Conservation (phyloP, 2,113 vertebrate genomes). For the Solea solea region DNA sequence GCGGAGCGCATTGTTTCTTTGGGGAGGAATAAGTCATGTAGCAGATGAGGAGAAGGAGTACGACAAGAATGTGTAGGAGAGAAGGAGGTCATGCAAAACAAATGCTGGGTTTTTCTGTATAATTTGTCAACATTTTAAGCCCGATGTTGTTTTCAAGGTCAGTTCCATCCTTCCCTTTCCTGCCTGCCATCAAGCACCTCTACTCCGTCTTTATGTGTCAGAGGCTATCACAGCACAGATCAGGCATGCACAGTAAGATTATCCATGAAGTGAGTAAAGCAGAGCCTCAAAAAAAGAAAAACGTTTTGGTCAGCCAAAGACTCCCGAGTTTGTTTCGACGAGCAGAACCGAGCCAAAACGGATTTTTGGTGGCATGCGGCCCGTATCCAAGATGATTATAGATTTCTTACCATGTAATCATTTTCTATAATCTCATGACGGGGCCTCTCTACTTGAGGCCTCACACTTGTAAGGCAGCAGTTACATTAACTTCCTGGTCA, state of each 20-base stretch:
- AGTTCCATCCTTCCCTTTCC: neutral
- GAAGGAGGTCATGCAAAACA: neutral
- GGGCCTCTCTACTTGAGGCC: conserved; percentile 20
- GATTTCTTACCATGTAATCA: conserved; percentile 30
- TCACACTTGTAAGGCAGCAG: conserved; percentile 23
- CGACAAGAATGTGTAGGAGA: neutral
- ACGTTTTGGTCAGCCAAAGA: conserved; percentile 25
- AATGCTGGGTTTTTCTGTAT: neutral
- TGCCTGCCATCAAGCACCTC: neutral
- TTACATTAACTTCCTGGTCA: conserved; percentile 22
- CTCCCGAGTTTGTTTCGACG: conserved; percentile 11
- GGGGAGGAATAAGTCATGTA: neutral
- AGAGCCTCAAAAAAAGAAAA: conserved; percentile 7
- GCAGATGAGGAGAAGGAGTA: conserved; percentile 6
- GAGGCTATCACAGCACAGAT: conserved; percentile 32
- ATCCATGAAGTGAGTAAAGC: conserved; percentile 5
- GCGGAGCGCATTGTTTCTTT: neutral
- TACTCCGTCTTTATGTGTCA: neutral
- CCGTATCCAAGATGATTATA: conserved; percentile 34
- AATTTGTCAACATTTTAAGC: neutral
- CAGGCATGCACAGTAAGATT: conserved; percentile 16
- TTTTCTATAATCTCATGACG: conserved; percentile 27
- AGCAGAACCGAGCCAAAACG: conserved; percentile 5
- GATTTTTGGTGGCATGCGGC: conserved; percentile 16
- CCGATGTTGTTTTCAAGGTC: neutral